Conservation (phyloP, 2,797 vertebrate genomes). For the Anas acuta region DNA sequence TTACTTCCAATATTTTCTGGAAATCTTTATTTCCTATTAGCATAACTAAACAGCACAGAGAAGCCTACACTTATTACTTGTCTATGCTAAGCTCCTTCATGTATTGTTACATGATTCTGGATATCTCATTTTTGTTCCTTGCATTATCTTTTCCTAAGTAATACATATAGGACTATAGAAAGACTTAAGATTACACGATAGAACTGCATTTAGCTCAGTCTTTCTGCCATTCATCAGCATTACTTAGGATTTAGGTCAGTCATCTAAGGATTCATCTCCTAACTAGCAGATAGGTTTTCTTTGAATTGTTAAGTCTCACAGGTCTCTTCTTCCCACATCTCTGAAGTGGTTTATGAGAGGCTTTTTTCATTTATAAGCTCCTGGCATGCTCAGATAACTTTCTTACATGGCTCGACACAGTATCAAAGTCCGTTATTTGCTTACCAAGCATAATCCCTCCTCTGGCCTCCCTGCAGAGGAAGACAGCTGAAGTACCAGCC, state of each 20-base stretch:
- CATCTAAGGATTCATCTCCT: slow-evolving; percentile 38
- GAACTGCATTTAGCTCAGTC: not conserved
- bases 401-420: slow-evolving; percentile 1
- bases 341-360: slow-evolving; percentile 13
- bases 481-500: not conserved
- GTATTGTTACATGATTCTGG: slow-evolving; percentile 1
- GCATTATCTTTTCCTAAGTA: not conserved
- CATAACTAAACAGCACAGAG: slow-evolving; percentile 17
- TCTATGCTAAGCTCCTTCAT: not conserved
- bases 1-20: not conserved
- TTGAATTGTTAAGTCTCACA: slow-evolving; percentile 31
- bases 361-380: slow-evolving; percentile 30
- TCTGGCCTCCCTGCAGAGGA: not conserved
- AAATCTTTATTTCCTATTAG: slow-evolving; percentile 35
- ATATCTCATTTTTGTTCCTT: not conserved
- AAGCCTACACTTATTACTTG: not conserved
- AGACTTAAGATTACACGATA: slow-evolving; percentile 4
- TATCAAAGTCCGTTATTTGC: slow-evolving; percentile 32
- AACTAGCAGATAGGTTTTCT: slow-evolving; percentile 25
- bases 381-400: slow-evolving; percentile 46
- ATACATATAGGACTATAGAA: not conserved
- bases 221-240: not conserved
- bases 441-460: not conserved
- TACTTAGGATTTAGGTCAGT: slow-evolving; percentile 34
- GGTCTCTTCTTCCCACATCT: not conserved